Conservation (phyloP, 1,140 invertebrate species). For the Brachionus manjavacas region DNA sequence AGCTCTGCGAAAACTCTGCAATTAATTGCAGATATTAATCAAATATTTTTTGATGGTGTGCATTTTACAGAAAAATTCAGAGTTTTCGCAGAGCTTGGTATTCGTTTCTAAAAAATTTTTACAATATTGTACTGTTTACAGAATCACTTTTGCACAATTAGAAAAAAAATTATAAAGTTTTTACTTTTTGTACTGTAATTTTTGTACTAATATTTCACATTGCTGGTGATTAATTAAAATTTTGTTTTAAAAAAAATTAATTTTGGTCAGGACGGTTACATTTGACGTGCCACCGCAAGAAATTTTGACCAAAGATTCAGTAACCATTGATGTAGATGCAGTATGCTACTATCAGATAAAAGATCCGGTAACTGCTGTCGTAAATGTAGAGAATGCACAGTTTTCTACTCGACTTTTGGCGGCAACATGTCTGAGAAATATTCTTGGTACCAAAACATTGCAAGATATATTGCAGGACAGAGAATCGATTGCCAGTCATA, state of each 20-base stretch:
- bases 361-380: slow-evolving; percentile 43
- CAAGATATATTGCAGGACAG: slow-evolving; percentile 42
- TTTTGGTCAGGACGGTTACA: slow-evolving; percentile 18
- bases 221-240: too few relatives aligned
- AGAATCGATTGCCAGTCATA: slow-evolving; percentile 42
- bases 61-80: too few relatives aligned
- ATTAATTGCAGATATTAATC: too few relatives aligned
- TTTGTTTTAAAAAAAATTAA: not conserved
- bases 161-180: too few relatives aligned
- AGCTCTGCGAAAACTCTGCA: too few relatives aligned
- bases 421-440: slow-evolving; percentile 45
- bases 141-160: too few relatives aligned
- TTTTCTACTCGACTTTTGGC: slow-evolving; percentile 44
- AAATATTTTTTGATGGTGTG: too few relatives aligned
- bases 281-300: slow-evolving; percentile 45
- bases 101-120: too few relatives aligned
- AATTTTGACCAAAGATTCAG: slow-evolving; percentile 45
- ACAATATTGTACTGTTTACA: too few relatives aligned
- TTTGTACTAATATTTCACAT: too few relatives aligned
- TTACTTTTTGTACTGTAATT: too few relatives aligned
- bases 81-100: too few relatives aligned
- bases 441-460: slow-evolving; percentile 43
- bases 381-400: slow-evolving; percentile 45
- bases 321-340: slow-evolving; percentile 45
- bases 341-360: slow-evolving; percentile 42